Evolutionary conservation across 1,140 invertebrate species (phyloP), one percentile per base, ranked within the genome.

Genomic region (Arctopsyche grandis): DNA sequence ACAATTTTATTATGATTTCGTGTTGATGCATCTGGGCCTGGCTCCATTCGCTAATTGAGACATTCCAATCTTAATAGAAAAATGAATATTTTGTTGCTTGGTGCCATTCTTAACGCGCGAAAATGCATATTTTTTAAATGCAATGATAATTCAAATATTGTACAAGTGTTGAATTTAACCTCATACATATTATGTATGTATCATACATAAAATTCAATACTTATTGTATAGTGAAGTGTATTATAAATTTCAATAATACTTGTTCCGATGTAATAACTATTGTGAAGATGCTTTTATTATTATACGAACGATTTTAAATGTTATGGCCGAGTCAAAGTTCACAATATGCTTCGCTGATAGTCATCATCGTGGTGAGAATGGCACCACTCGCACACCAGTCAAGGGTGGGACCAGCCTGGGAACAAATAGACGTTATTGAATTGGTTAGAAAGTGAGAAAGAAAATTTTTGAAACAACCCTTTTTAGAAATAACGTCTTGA

Each of bases 21-120:
- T 22, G 24, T 43, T 44, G 14, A 21, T 63, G 74, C 74, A 63
- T 44, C 22, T 76, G 21, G 46, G 16, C 26, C 52, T 73, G 66
- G 78, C 81, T 82, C 81, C 81, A 70, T 78, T 80, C 79, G 79
- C 79, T 80, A 79, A 78, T 80, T 77, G 79, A 79, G 79, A 82
- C 81, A 82, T 82, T 82, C 81, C 81, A 82, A 80, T 82, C 79
- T 79, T 82, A 80, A 82, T 82, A 82, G 79, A 80, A 80, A 75
- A 79, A 79, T 77, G 74, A 76, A 76, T 76, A 63, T 76, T 43
- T 77, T 79, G 74, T 52, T 79, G 63, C 43, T n/a, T 73, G 66
- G 69, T 43, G 69, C 69, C 77, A 60, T 78, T 69, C 69, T 66
- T 26, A 19, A 9, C 56, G 21, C 56, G 9, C 7, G 29, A 38